phyloP scores from a whole-genome alignment of 2,797 vertebrate genomes.

The Microchirus variegatus region DNA sequence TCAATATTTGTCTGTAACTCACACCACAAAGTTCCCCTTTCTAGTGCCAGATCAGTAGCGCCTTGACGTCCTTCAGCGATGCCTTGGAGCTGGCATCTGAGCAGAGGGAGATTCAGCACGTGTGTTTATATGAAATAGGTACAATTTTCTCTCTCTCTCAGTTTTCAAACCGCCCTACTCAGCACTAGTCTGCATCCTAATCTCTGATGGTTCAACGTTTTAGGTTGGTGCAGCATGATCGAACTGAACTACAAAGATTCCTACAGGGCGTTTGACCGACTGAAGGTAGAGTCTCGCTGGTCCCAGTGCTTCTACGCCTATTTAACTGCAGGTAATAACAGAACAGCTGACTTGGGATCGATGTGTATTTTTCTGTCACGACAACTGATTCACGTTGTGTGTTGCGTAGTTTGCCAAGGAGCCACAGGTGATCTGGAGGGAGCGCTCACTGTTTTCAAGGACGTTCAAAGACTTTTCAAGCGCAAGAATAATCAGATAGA shows the following conservation, averaged over 20 bases:
- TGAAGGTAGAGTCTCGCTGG: slow-evolving; percentile 97
- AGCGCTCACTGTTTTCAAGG: slow-evolving; percentile 89
- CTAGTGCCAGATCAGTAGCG: slow-evolving; percentile 96
- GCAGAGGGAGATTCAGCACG: slow-evolving; percentile 98
- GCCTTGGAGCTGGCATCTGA: slow-evolving; percentile 94
- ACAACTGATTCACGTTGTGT: slow-evolving; percentile 13
- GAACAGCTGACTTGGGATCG: neutral
- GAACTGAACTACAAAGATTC: slow-evolving; percentile 96
- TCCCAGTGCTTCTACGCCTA: slow-evolving; percentile 99
- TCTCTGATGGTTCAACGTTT: slow-evolving; percentile 20
- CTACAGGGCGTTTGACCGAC: slow-evolving; percentile 91
- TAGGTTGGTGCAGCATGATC: slow-evolving; percentile 99
- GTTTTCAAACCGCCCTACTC: neutral
- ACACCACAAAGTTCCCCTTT: slow-evolving; percentile 36
- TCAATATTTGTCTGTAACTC: slow-evolving; percentile 1
- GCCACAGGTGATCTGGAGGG: slow-evolving; percentile 90
- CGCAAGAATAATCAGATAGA: slow-evolving; percentile 99
- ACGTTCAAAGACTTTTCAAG: slow-evolving; percentile 94
- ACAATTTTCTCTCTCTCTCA: slow-evolving; percentile 29
- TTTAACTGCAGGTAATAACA: slow-evolving; percentile 89
- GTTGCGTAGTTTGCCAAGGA: slow-evolving; percentile 90
- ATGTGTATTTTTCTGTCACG: neutral
- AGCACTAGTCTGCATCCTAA: neutral
- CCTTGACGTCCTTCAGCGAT: slow-evolving; percentile 93
- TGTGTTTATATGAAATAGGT: slow-evolving; percentile 99